phyloP scores from a whole-genome alignment of 1,140 invertebrate species.

The Carposina sasakii region DNA sequence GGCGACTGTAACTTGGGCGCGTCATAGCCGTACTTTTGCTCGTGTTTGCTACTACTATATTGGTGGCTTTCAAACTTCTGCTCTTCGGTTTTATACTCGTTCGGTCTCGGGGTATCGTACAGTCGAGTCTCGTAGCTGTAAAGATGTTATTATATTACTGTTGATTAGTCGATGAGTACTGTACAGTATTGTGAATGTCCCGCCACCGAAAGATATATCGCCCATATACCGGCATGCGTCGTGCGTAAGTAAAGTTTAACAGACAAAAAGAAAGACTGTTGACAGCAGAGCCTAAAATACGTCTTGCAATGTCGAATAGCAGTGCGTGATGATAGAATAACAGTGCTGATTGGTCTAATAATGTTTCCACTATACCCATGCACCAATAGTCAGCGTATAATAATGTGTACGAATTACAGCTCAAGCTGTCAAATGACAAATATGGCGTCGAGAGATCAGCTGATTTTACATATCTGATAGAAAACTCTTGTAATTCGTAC shows the following conservation, averaged over 20 bases:
- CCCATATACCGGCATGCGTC: constrained; percentile 37
- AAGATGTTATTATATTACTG: constrained; percentile 28
- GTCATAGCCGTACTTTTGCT: constrained; percentile 50
- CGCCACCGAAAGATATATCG: constrained; percentile 24
- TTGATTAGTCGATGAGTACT: constrained; percentile 32
- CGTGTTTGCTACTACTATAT: constrained; percentile 29
- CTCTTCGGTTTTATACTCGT: constrained; percentile 50
- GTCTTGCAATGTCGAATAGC: too few relatives aligned
- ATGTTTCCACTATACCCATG: too few relatives aligned
- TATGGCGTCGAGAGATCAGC: too few relatives aligned
- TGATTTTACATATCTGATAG: too few relatives aligned
- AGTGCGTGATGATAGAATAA: too few relatives aligned
- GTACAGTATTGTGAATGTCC: constrained; percentile 20
- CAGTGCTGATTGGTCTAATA: too few relatives aligned
- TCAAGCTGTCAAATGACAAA: too few relatives aligned
- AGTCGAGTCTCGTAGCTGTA: constrained; percentile 69
- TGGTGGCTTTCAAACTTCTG: constrained; percentile 37
- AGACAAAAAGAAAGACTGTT: too few relatives aligned
- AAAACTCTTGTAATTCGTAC: too few relatives aligned
- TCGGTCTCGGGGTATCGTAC: constrained; percentile 66
- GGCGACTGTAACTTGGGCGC: constrained; percentile 46
- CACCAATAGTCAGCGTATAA: too few relatives aligned
- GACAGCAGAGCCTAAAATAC: too few relatives aligned
- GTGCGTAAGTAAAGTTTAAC: constrained; percentile 31
- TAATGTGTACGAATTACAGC: too few relatives aligned